A percentile compares a stretch with the other conserved stretches of the same genome.
phyloP scores from a whole-genome alignment of 2,888 invertebrate genomes.

The Rotaria socialis region DNA sequence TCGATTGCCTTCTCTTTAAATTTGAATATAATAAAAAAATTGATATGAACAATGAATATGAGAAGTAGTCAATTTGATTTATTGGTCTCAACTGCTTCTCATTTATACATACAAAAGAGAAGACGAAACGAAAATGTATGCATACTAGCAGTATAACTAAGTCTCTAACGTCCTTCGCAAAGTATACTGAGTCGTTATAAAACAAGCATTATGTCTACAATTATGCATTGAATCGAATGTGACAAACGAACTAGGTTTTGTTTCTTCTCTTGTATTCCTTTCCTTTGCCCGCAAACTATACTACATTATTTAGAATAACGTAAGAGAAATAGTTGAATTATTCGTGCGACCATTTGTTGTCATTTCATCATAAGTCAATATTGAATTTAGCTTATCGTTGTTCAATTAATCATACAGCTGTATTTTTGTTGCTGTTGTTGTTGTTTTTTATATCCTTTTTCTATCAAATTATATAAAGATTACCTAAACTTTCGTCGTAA shows the following conservation, averaged over 20 bases:
- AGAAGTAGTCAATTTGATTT: no score
- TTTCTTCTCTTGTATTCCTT: no score
- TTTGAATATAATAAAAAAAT: background rate
- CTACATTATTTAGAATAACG: background rate
- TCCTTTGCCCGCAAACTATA: background rate
- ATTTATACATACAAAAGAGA: no score
- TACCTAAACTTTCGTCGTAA: background rate
- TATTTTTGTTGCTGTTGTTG: background rate
- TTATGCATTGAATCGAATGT: no score
- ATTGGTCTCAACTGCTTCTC: no score
- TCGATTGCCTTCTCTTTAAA: background rate
- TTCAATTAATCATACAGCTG: background rate
- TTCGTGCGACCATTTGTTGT: background rate
- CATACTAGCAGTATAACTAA: no score
- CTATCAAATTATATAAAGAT: constrained; percentile 3
- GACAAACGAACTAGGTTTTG: no score
- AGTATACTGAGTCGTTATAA: no score
- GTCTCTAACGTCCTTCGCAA: no score
- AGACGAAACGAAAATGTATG: no score
- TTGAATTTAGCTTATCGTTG: background rate
- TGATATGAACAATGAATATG: no score
- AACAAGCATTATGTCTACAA: no score
- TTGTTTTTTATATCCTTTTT: background rate
- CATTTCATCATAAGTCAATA: constrained; percentile 13
- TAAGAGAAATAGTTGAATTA: background rate